Conservation (phyloP, 2,113 vertebrate species). For the Eubucco bourcierii region DNA sequence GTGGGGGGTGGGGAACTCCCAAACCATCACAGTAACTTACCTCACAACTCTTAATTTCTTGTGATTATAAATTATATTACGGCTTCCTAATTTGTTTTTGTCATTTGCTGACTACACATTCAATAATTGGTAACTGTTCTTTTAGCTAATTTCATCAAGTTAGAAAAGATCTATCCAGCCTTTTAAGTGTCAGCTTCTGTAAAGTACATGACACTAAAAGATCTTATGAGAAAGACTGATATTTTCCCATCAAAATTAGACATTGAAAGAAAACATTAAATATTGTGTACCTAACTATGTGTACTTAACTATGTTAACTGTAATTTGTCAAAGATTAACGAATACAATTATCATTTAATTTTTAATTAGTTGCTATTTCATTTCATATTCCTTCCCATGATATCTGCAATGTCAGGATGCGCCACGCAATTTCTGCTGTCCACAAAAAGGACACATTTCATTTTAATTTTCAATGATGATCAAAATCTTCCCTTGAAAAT, state of each 20-base stretch:
- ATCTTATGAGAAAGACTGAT: not conserved
- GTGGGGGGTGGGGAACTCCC: no score
- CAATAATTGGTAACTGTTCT: not conserved
- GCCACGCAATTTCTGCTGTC: not conserved
- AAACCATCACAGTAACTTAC: no score
- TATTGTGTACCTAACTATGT: not conserved
- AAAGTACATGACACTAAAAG: not conserved
- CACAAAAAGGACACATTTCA: not conserved
- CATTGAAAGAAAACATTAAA: not conserved
- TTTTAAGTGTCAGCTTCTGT: not conserved
- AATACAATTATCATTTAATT: not conserved
- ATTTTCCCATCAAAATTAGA: not conserved
- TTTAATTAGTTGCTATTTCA: not conserved
- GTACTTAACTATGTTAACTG: not conserved
- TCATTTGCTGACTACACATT: not conserved
- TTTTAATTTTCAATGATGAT: not conserved
- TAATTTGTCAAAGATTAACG: not conserved
- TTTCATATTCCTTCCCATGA: not conserved
- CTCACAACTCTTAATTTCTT: not conserved
- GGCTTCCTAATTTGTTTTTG: not conserved
- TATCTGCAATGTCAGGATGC: not conserved
- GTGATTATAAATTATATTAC: not conserved
- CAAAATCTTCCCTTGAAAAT: not conserved
- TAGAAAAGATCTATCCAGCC: not conserved
- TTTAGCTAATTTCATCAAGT: not conserved